Evolutionary conservation across 2,113 vertebrate species (phyloP).

Genomic region (Mesoclemmys tuberculata): DNA sequence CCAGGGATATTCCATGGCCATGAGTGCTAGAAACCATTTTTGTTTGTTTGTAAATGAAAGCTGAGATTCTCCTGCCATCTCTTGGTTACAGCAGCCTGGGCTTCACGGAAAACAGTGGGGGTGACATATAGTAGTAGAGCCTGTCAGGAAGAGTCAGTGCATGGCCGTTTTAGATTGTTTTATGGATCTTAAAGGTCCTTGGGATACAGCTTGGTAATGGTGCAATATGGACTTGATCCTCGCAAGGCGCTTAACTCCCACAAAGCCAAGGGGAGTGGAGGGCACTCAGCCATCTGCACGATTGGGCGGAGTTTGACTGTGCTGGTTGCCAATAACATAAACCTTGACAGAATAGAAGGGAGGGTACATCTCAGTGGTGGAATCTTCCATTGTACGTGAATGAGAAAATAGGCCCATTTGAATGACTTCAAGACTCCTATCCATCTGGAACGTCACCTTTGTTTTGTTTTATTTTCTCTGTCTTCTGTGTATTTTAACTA

Average conservation of each 20-base stretch:
- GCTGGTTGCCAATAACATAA: neutral
- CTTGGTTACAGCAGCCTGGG: neutral
- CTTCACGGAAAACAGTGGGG: neutral
- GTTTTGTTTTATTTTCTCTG: constrained; percentile 40
- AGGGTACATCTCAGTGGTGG: neutral
- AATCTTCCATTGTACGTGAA: neutral
- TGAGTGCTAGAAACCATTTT: neutral
- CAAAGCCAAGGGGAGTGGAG: neutral
- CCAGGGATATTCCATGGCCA: constrained; percentile 3
- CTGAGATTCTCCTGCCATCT: neutral
- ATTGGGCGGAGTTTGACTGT: neutral
- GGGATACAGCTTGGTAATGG: neutral
- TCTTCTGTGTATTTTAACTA: constrained; percentile 61
- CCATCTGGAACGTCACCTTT: constrained; percentile 19
- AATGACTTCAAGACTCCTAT: constrained; percentile 5
- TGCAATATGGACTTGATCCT: neutral
- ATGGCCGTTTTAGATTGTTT: neutral
- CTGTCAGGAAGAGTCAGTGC: neutral
- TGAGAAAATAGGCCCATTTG: neutral
- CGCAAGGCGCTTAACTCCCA: neutral
- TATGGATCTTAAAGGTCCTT: neutral
- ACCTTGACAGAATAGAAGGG: neutral
- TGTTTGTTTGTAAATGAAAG: neutral
- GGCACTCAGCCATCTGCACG: neutral
- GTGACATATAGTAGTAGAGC: neutral